phyloP scores from a whole-genome alignment of 2,888 invertebrate species.

The Eudemis profundana region DNA sequence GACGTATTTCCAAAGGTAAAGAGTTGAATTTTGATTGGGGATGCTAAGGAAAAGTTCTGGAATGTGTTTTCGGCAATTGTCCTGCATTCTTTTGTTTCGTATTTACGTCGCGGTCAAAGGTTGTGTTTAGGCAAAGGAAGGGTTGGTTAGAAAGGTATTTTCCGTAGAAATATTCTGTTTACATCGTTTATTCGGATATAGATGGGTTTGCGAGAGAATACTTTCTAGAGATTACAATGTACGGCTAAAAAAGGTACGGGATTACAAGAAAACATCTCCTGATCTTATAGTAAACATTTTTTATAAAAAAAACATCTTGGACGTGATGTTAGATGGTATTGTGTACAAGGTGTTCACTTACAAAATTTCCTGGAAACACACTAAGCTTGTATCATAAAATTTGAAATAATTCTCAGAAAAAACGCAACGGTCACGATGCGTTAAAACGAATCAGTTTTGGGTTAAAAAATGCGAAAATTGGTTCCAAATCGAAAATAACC shows the following conservation, averaged over 20 bases:
- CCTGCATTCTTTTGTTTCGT: slow-evolving; percentile 32
- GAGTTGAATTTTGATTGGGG: neutral
- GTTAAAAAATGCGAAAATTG: neutral
- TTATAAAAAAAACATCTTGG: too few relatives aligned
- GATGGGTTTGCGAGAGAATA: slow-evolving; percentile 1
- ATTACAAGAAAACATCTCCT: too few relatives aligned
- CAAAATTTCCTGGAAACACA: too few relatives aligned
- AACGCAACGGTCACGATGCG: too few relatives aligned
- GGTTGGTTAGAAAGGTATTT: slow-evolving; percentile 24
- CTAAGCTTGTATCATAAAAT: too few relatives aligned
- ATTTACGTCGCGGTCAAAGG: slow-evolving; percentile 27
- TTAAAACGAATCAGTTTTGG: too few relatives aligned
- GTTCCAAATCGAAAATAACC: slow-evolving; percentile 2
- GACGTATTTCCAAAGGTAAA: neutral
- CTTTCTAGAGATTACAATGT: neutral
- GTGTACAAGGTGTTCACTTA: too few relatives aligned
- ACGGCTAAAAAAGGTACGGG: too few relatives aligned
- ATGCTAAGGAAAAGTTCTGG: neutral
- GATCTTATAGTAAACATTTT: too few relatives aligned
- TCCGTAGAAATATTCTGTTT: slow-evolving; percentile 13
- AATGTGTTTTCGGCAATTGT: slow-evolving; percentile 22
- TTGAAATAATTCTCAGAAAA: too few relatives aligned
- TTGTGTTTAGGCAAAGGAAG: slow-evolving; percentile 29
- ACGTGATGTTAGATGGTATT: too few relatives aligned
- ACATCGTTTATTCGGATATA: slow-evolving; percentile 9